A percentile compares a stretch with the other conserved stretches of the same genome.
These are phyloP conservation scores for Linepithema humile DNA, from an alignment of 1,140 invertebrate species.

Conservation along the genomic window DNA sequence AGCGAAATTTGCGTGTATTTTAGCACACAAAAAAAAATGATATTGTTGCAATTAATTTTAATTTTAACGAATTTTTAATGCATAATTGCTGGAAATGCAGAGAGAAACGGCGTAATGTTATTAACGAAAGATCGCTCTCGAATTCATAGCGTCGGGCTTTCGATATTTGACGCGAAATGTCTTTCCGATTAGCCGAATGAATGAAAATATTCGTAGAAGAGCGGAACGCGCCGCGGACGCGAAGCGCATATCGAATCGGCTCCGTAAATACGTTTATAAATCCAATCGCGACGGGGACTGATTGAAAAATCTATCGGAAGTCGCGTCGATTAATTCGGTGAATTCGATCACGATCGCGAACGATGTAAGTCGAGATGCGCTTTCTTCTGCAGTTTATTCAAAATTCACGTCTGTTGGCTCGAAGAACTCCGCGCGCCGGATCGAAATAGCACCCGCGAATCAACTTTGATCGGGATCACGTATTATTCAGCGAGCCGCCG, in stretches of 20 bases:
- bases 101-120: too few relatives aligned
- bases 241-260: conserved; percentile 15
- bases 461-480: conserved; percentile 37
- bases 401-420: conserved; percentile 44
- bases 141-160: too few relatives aligned
- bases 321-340: conserved; percentile 44
- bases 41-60: not conserved
- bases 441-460: conserved; percentile 53
- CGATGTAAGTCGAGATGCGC: not conserved
- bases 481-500: conserved; percentile 57
- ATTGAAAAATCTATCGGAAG: conserved; percentile 45
- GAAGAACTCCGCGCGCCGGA: not conserved
- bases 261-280: conserved; percentile 15
- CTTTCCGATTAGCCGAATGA: conserved; percentile 22
- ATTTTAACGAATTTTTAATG: not conserved
- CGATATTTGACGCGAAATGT: too few relatives aligned
- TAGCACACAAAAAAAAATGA: not conserved
- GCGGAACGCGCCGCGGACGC: conserved; percentile 12
- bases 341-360: conserved; percentile 17
- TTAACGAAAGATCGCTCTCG: too few relatives aligned
- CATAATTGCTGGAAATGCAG: too few relatives aligned
- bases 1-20: not conserved
- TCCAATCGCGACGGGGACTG: conserved; percentile 14
- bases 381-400: conserved; percentile 39
- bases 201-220: conserved; percentile 40